Evolutionary conservation across 2,113 vertebrate genomes (phyloP).

Genomic region (Sitta europaea): DNA sequence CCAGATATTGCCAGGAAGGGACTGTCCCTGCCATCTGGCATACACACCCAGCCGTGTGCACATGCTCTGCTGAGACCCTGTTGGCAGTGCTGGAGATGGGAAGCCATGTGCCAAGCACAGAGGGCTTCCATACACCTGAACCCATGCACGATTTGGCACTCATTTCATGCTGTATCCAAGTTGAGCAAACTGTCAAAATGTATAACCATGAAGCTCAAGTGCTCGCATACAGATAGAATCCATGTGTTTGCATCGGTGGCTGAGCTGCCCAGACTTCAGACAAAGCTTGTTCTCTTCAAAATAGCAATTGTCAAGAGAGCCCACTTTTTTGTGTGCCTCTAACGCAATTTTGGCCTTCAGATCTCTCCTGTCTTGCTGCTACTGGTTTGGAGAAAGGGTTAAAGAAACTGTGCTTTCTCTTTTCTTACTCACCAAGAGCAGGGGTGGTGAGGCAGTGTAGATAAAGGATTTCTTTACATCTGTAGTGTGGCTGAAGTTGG

Average conservation of each 20-base stretch:
- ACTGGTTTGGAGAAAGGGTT: background rate
- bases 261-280: background rate
- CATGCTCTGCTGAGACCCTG: background rate
- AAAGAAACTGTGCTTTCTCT: background rate
- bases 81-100: background rate
- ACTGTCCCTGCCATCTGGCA: background rate
- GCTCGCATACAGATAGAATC: background rate
- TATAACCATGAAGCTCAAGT: background rate
- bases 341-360: background rate
- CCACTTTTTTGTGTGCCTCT: background rate
- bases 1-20: background rate
- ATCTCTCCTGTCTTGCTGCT: background rate
- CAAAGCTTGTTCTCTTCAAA: background rate
- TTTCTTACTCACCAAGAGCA: background rate
- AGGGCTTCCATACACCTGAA: background rate
- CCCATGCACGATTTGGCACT: background rate
- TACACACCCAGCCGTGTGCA: background rate
- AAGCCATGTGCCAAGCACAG: background rate
- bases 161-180: background rate
- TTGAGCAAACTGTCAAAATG: background rate
- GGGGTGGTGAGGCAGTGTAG: background rate
- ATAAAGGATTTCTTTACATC: background rate
- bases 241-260: background rate
- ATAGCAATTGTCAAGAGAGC: background rate
- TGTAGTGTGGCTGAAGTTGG: background rate